phyloP scores from a whole-genome alignment of 2,888 invertebrate species.

The Nomada flava region DNA sequence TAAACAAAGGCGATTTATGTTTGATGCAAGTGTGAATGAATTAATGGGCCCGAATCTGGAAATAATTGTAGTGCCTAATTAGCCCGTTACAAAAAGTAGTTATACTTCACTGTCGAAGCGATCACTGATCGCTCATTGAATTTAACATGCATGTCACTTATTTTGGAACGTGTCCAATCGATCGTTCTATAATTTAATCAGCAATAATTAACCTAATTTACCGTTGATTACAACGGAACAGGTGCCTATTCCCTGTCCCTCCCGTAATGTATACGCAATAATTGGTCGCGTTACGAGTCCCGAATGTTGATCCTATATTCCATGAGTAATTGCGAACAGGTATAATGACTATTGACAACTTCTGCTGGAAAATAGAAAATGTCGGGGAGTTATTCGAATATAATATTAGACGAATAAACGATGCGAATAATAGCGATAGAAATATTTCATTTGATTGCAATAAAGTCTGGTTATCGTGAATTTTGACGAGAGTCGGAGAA shows the following conservation, averaged over 20 bases:
- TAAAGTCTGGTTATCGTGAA: too few species aligned
- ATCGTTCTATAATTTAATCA: conserved; percentile 48
- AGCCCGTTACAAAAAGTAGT: conserved; percentile 36
- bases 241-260: neutral
- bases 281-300: neutral
- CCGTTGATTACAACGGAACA: conserved; percentile 24
- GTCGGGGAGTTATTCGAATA: too few species aligned
- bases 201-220: conserved; percentile 44
- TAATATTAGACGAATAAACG: too few species aligned
- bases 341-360: neutral
- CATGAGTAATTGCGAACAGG: neutral
- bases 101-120: conserved; percentile 1
- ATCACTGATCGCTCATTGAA: conserved; percentile 41
- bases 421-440: too few species aligned
- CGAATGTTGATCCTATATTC: neutral
- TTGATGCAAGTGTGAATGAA: conserved; percentile 2
- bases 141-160: conserved; percentile 31
- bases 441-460: too few species aligned
- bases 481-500: too few species aligned
- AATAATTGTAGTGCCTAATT: conserved; percentile 32
- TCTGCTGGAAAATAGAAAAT: neutral
- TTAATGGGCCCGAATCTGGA: conserved; percentile 10
- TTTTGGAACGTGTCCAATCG: conserved; percentile 56
- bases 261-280: neutral
- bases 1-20: conserved; percentile 14